phyloP scores from a whole-genome alignment of 2,113 vertebrate genomes.

The Saccopteryx leptura region DNA sequence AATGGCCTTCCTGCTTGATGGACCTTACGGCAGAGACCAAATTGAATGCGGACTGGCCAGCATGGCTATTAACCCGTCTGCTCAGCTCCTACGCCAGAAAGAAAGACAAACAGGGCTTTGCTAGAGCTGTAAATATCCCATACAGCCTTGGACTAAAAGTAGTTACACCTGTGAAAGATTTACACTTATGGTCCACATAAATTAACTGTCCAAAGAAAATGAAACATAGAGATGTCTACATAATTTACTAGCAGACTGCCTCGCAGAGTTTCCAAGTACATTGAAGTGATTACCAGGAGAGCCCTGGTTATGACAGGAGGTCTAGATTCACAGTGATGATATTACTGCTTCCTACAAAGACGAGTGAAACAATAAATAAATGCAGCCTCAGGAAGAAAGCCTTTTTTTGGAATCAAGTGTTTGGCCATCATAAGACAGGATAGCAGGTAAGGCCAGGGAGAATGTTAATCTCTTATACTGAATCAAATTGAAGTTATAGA shows the following conservation, averaged over 20 bases:
- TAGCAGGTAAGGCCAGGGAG: neutral
- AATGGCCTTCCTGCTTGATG: neutral
- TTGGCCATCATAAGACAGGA: neutral
- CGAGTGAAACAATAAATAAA: slow-evolving; percentile 19
- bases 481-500: neutral
- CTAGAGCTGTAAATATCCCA: slow-evolving; percentile 19
- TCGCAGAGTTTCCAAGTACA: slow-evolving; percentile 48
- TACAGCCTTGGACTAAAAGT: slow-evolving; percentile 55
- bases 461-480: neutral
- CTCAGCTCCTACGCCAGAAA: neutral
- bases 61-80: neutral
- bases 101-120: slow-evolving; percentile 66
- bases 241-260: slow-evolving; percentile 73
- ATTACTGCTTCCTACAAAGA: slow-evolving; percentile 25
- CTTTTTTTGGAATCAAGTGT: neutral
- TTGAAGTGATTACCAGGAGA: neutral
- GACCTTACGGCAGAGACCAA: neutral
- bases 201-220: slow-evolving; percentile 74
- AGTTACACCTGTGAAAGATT: slow-evolving; percentile 64
- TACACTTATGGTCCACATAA: slow-evolving; percentile 69
- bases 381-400: neutral
- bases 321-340: slow-evolving; percentile 34
- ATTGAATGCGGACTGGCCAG: neutral
- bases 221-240: slow-evolving; percentile 35
- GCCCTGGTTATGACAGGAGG: neutral